phyloP scores from a whole-genome alignment of 2,888 invertebrate species.

The Heteromurus nitidus region DNA sequence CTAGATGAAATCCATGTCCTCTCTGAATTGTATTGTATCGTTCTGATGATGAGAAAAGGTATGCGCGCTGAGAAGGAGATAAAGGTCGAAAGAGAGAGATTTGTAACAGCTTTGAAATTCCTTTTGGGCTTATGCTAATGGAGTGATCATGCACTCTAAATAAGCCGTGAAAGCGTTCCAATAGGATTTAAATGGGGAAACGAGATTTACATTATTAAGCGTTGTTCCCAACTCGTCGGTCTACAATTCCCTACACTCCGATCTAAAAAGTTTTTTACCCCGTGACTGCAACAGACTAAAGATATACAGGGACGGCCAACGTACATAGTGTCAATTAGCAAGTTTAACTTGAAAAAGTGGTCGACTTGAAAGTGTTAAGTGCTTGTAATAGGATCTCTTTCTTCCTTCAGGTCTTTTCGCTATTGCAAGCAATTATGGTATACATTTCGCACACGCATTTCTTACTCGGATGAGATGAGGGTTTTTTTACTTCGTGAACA shows the following conservation, averaged over 20 bases:
- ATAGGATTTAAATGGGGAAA: constrained; percentile 44
- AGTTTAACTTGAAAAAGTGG: constrained; percentile 16
- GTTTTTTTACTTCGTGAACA: neutral
- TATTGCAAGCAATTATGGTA: constrained; percentile 1
- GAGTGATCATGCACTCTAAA: constrained; percentile 54
- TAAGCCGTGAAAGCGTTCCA: constrained; percentile 31
- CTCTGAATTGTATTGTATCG: neutral
- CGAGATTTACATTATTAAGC: constrained; percentile 10
- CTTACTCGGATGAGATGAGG: no score
- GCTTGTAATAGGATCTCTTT: constrained; percentile 28
- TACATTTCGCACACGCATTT: neutral
- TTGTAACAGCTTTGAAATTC: constrained; percentile 45
- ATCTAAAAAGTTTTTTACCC: neutral
- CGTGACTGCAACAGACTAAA: no score
- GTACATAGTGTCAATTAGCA: constrained; percentile 43
- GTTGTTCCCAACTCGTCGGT: neutral
- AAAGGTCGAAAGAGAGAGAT: constrained; percentile 31
- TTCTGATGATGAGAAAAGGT: neutral
- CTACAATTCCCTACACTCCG: neutral
- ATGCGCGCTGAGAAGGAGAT: neutral
- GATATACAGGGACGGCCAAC: no score
- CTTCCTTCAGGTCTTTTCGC: neutral
- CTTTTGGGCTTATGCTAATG: constrained; percentile 51
- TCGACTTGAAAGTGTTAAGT: neutral
- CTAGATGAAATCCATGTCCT: neutral